phyloP scores from a whole-genome alignment of 2,113 vertebrate species.

The Coreoperca whiteheadi region DNA sequence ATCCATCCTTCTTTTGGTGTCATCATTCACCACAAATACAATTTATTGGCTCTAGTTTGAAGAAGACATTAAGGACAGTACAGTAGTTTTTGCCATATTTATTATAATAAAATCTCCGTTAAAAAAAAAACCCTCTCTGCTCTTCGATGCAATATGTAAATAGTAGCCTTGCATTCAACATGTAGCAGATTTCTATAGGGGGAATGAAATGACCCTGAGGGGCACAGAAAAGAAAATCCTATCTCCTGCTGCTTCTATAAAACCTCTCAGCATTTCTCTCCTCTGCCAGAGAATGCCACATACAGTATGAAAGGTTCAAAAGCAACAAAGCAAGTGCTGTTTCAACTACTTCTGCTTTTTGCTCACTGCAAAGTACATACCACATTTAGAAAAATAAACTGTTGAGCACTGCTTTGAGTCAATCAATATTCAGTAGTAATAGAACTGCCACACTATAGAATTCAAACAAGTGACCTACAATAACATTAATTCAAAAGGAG shows the following conservation, averaged over 20 bases:
- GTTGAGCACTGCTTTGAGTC: conserved; percentile 41
- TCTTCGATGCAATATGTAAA: neutral
- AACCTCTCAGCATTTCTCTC: conserved; percentile 33
- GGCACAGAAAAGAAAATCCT: neutral
- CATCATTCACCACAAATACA: conserved; percentile 24
- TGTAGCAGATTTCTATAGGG: neutral
- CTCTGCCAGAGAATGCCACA: conserved; percentile 37
- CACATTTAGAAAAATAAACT: conserved; percentile 28
- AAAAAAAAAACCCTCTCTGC: neutral
- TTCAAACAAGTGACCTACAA: conserved; percentile 3
- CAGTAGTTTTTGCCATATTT: neutral
- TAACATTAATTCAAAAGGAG: neutral
- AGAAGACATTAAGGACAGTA: neutral
- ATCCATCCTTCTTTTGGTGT: conserved; percentile 19
- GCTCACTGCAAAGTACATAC: conserved; percentile 54
- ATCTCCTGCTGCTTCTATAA: conserved; percentile 45
- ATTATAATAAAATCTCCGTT: neutral
- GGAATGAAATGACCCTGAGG: conserved; percentile 8
- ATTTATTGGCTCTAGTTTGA: conserved; percentile 22
- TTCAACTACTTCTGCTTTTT: conserved; percentile 52
- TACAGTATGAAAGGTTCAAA: conserved; percentile 45
- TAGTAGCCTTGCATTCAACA: neutral
- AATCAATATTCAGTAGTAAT: conserved; percentile 44
- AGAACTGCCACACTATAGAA: neutral
- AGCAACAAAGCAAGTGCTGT: conserved; percentile 42